Percentiles rank a stretch among this genome's conserved stretches.
These are phyloP conservation scores for Gopherus flavomarginatus DNA, from an alignment of 2,113 vertebrate species.

Conservation along the genomic window DNA sequence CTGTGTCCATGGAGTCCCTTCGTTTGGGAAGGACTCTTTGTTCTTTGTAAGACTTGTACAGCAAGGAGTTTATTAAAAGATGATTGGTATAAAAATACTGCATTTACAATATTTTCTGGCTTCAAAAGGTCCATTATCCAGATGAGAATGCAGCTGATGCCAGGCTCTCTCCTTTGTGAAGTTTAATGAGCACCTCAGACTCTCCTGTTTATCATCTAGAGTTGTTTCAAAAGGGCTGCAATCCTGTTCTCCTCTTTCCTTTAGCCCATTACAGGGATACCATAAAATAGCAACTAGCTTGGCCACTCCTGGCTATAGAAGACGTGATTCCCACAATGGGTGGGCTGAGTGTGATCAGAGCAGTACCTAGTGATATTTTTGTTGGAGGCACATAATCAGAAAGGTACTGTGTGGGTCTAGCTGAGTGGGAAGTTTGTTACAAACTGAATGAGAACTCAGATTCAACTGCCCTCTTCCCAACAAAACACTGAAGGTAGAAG, in stretches of 20 bases:
- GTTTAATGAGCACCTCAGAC: not conserved
- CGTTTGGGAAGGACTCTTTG: not conserved
- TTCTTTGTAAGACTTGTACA: not conserved
- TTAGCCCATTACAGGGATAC: not conserved
- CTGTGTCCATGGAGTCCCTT: not conserved
- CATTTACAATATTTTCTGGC: not conserved
- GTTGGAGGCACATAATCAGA: not conserved
- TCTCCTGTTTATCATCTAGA: not conserved
- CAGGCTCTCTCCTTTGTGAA: not conserved
- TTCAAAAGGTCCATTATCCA: not conserved
- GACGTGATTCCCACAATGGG: rapidly evolving
- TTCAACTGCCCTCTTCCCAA: not conserved
- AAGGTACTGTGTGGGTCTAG: not conserved
- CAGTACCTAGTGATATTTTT: rapidly evolving
- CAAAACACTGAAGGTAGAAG: not conserved
- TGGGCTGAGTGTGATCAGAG: not conserved
- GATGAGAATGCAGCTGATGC: not conserved
- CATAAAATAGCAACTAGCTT: not conserved
- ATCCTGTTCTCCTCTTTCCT: not conserved
- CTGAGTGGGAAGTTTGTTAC: not conserved
- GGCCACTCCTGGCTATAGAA: not conserved
- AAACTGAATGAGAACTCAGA: not conserved
- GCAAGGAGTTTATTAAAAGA: not conserved
- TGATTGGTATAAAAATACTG: not conserved
- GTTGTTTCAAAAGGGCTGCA: rapidly evolving